Base-by-base conservation (phyloP, 2,888 invertebrate genomes). In the Pasiphila rectangulata region DNA sequence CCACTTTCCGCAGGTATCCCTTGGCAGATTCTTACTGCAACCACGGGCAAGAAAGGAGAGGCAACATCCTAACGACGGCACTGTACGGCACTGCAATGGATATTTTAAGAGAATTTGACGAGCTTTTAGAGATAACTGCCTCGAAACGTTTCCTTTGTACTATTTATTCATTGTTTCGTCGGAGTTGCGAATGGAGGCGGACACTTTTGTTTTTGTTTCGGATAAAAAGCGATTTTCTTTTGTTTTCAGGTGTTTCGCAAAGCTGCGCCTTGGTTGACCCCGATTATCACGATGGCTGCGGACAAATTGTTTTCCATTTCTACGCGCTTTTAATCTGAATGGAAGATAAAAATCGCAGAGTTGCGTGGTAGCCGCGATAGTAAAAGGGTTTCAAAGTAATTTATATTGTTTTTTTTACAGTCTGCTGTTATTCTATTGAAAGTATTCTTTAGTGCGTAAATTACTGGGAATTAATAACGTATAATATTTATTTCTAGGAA, bases 121-220 rank as follows among this genome's bases (percentile, higher is more conserved):
- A 79, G 79, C 80, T 81, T 82, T 80, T 71, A 77, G 76, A 82
- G 79, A 79, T 80, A 82, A 79, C 77, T 79, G 75, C 66, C 69
- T 74, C 70, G 71, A 79, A 83, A 79, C 72, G 75, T 69, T 79
- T 75, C 69, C 75, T 82, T 83, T 84, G 80, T 83, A 69, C 69
- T 71, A 78, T 79, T n/a, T 75, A 80, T 75, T 79, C 79, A 79
- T 80, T 81, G 81, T 83, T 79, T 77, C 63, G 63, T 57, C 44
- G 60, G 55, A 72, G 64, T 65, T 67, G 61, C 67, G 71, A 78
- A 74, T 71, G 63, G 56, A 53, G 57, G 56, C 59, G 60, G 64
- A 69, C 73, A 72, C 62, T 72, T 66, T 68, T 66, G 67, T 69
- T 72, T 73, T 71, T 67, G 55, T 71, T 69, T 43, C 44, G 51